Evolutionary conservation across 2,888 invertebrate species (phyloP), one percentile per base, ranked within the genome.

Genomic region (Microctonus brassicae): DNA sequence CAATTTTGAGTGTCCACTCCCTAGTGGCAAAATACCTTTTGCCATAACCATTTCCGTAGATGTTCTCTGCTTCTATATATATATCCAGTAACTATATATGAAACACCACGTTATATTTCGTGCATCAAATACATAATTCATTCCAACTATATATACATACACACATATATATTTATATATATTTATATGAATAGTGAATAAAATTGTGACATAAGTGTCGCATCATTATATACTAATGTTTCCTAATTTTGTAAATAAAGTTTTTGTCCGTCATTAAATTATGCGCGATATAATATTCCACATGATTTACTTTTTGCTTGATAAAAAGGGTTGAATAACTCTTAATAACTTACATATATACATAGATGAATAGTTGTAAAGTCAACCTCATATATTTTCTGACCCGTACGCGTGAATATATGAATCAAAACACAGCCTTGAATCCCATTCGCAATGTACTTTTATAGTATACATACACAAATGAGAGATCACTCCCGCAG

Each of bases 111-210:
- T 29, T 29, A 58, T 10, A 58, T 22, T 13, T 11, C 57, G 26
- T n/a, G 4, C 58, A 34, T 52, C 61, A 61, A 33, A 70, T 70
- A 47, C 33, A 64, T 70, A 64, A 64, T 55, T 70, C 42, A 64
- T 58, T 58, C 52, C 13, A 22, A 55, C 55, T 22, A 13, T 11
- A 26, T 22, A 9, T 9, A 20, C 13, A 26, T 24, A 20, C 13
- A 26, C 13, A 11, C 13, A 26, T 24, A 11, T 26, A 11, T 24
- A 17, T 22, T 4, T 22, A 53, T 53, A 53, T 53, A 42, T 3
- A 5, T 5, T 33, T 5, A 7, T 33, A 33, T 33, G 33, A 5
- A 33, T 33, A 11, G 13, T n/a, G 47, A 17, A 47, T 47, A 17
- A 47, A 47, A 47, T 47, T n/a, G 17, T 47, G 6, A 47, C n/a